Base-by-base conservation (phyloP, 2,888 invertebrate species). In the Polyploca ridens region DNA sequence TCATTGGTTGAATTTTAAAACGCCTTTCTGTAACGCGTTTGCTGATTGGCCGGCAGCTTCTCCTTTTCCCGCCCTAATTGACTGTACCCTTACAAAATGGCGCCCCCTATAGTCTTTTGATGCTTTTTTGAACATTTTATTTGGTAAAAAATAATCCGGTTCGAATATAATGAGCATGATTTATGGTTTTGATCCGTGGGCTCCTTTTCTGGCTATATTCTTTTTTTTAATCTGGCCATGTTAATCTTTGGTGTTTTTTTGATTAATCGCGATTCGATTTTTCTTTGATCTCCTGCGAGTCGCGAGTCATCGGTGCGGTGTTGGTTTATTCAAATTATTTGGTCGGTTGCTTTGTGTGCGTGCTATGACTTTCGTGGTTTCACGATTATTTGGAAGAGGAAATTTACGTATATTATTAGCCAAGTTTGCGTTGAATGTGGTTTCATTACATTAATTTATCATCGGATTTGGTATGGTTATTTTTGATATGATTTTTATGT, bases 141-240 rank as follows among this genome's bases (percentile, higher is more conserved):
- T 88, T 82, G 85, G 90, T 92, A 92, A 93, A 92, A 93, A 93
- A 93, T 94, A 93, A 93, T 93, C 93, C 91, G 88, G 93, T 93
- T 91, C 86, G 87, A 89, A 90, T 90, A 94, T 94, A 94, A 93
- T 93, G 94, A 93, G 91, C 89, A 93, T 93, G 94, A 94, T 94
- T 94, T 94, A 94, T 92, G 93, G 86, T 90, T 90, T 90, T 89
- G 91, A 90, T 90, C 90, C 88, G 87, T 85, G 86, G 79, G 84
- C 61, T 61, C 61, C 41, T 54, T 54, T 86, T 82, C 78, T 81
- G 84, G 82, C 85, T 88, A 85, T 87, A 82, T 81, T 79, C 78
- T 85, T 81, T 85, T 27, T 85, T 87, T 87, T 91, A 90, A 91
- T 91, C 90, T 90, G 85, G 84, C 82, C 85, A 87, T 90, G 90